Evolutionary conservation across 2,113 vertebrate species (phyloP).

Genomic region (Hemiscyllium ocellatum): DNA sequence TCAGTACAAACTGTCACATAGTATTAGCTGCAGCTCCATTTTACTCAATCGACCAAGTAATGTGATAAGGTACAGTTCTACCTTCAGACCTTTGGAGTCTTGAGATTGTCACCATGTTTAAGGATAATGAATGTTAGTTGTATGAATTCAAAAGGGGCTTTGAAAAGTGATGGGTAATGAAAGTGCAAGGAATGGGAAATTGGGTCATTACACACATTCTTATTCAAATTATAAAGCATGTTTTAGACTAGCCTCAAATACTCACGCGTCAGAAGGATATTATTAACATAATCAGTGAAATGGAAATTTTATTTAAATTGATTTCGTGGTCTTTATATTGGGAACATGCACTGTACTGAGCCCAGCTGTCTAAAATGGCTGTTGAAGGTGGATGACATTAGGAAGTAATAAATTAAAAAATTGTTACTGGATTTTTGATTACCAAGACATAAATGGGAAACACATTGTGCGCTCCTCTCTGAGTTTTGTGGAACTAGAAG

Average conservation of each 20-base stretch:
- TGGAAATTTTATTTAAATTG: neutral
- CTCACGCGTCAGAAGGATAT: neutral
- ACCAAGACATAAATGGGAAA: neutral
- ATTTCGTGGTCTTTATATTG: neutral
- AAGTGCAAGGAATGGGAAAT: neutral
- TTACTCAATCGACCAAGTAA: neutral
- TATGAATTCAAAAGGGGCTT: neutral
- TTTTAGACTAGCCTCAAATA: neutral
- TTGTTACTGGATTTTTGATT: neutral
- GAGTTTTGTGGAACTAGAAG: neutral
- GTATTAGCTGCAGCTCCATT: neutral
- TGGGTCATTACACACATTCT: neutral
- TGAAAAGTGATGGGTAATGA: neutral
- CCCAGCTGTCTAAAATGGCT: neutral
- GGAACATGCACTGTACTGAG: neutral
- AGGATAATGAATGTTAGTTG: neutral
- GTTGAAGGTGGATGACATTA: neutral
- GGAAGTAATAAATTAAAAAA: slow-evolving; percentile 1
- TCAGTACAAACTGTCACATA: neutral
- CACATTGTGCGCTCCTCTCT: neutral
- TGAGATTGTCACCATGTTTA: neutral
- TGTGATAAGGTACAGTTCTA: neutral
- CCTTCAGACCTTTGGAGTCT: neutral
- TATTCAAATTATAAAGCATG: neutral
- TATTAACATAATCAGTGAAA: neutral